Conservation (phyloP, 2,888 invertebrate species). For the Lobophora halterata region DNA sequence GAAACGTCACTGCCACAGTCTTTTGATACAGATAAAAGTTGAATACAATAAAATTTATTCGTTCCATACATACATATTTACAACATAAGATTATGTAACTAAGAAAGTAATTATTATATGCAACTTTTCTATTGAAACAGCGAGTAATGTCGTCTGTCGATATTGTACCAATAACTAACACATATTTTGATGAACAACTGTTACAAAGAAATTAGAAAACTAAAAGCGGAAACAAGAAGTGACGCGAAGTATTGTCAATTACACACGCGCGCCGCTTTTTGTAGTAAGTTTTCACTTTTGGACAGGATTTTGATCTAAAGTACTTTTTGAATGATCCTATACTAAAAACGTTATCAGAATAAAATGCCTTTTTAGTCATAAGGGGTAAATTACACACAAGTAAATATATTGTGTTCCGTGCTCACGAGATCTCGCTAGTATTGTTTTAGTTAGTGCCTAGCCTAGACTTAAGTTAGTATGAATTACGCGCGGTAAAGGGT, state of each 20-base stretch:
- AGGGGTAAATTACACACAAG: slow-evolving; percentile 55
- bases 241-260: background rate
- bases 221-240: background rate
- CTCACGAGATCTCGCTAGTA: slow-evolving; percentile 80
- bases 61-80: too few relatives aligned
- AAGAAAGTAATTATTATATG: too few relatives aligned
- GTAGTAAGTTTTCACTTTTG: slow-evolving; percentile 4
- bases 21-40: too few relatives aligned
- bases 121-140: too few relatives aligned
- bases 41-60: too few relatives aligned
- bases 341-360: slow-evolving; percentile 60
- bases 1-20: too few relatives aligned
- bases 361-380: slow-evolving; percentile 70
- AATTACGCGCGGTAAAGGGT: slow-evolving; percentile 56
- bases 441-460: slow-evolving; percentile 73
- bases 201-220: slow-evolving; percentile 2
- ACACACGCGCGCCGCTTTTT: background rate
- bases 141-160: too few relatives aligned
- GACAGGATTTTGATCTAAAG: slow-evolving; percentile 43
- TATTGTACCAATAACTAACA: too few relatives aligned
- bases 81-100: too few relatives aligned
- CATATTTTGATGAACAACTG: slow-evolving; percentile 9
- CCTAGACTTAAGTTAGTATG: slow-evolving; percentile 70
- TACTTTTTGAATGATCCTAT: slow-evolving; percentile 63
- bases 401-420: slow-evolving; percentile 71